phyloP scores from a whole-genome alignment of 2,888 invertebrate species.

The Tromatobia lineatoria region DNA sequence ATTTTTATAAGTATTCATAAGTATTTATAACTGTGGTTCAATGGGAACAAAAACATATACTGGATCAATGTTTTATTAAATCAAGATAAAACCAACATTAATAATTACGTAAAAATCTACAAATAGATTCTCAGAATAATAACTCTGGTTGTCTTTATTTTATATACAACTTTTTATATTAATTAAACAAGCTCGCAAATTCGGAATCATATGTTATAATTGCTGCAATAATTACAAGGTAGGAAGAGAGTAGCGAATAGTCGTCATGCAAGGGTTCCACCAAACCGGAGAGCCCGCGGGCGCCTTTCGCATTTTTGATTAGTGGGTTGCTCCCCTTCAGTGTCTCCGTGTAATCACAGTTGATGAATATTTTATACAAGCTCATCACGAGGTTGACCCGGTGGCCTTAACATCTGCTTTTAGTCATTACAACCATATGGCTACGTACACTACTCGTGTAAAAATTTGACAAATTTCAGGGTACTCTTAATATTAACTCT shows the following conservation, averaged over 20 bases:
- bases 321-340: slow-evolving; percentile 53
- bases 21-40: no score
- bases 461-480: neutral
- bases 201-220: slow-evolving; percentile 27
- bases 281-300: slow-evolving; percentile 34
- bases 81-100: neutral
- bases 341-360: slow-evolving; percentile 63
- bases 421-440: slow-evolving; percentile 39
- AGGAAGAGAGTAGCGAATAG: neutral
- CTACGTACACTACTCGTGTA: neutral
- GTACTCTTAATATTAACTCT: neutral
- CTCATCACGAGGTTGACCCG: slow-evolving; percentile 60
- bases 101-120: neutral
- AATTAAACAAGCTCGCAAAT: neutral
- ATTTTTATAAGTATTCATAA: no score
- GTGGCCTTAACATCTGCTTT: slow-evolving; percentile 50
- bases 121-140: neutral
- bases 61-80: neutral
- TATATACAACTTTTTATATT: neutral
- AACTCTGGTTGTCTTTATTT: neutral
- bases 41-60: neutral
- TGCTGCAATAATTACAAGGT: slow-evolving; percentile 51
- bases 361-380: slow-evolving; percentile 63
- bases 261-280: neutral
- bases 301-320: slow-evolving; percentile 55